Base-by-base conservation (phyloP, 2,888 invertebrate genomes). In the Pyrrhosoma nymphula region DNA sequence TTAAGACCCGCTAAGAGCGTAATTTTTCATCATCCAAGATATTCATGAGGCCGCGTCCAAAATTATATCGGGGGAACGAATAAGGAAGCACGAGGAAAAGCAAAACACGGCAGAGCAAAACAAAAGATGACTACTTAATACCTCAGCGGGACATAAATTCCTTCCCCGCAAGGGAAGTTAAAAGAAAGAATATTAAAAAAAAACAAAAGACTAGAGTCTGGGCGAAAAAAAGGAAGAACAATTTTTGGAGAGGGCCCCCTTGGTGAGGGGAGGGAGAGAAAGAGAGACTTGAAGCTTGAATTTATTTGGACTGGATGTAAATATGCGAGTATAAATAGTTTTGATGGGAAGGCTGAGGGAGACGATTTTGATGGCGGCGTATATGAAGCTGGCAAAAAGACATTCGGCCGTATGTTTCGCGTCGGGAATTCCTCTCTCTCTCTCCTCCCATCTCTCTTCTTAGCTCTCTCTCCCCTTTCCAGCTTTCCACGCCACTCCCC, bases 61-160 rank as follows among this genome's bases (percentile, higher is more conserved):
- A 69, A 93, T 93, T 91, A 91, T 91, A 91, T 63, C 91, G 16
- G 60, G 91, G 12, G 39, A 91, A 69, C 93, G 93, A 93, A 93
- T 75, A 75, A 93, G 93, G 93, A 93, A 93, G 69, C 69, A 39
- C 39, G 93, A 47, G 39, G n/a, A 93, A 93, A 20, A 91, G 63
- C 30, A 35, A 82, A 82, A 60, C 47, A 35, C 82, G 18, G 35
- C 82, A 35, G 82, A 91, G 39, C 23, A 20, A 89, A 55, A 91
- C 60, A 91, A 75, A n/a, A 69, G 69, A 47, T 16, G 93, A 69
- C 93, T 93, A 93, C 93, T 93, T 47, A 93, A 93, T 93, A 93
- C 93, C 93, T 93, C 93, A 75, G 93, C 93, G 75, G 93, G 93
- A 93, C 93, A 93, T 93, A 93, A 93, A 93, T 93, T 93, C 93